Conservation (phyloP, 2,113 vertebrate genomes). For the Cardinalis cardinalis region DNA sequence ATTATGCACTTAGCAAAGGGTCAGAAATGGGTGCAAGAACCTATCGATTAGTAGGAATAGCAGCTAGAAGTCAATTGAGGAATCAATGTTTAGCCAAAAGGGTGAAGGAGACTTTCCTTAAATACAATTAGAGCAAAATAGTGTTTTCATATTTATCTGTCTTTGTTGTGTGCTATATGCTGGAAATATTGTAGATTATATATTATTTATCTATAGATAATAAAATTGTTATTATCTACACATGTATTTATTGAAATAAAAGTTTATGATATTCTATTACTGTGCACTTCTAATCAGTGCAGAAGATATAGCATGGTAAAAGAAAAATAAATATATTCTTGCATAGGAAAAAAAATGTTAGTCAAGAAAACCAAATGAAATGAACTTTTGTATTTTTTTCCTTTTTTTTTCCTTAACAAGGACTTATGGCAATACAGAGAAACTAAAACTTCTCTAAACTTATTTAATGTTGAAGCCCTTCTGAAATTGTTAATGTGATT, state of each 20-base stretch:
- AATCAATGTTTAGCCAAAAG: background rate
- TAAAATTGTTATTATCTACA: background rate
- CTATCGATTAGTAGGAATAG: background rate
- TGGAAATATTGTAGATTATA: background rate
- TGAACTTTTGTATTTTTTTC: background rate
- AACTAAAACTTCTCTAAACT: slow-evolving; percentile 18
- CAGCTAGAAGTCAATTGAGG: background rate
- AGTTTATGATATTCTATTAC: background rate
- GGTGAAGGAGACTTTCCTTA: background rate
- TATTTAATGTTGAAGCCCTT: background rate
- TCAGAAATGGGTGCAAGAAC: background rate
- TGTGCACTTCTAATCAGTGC: background rate
- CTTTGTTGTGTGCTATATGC: background rate
- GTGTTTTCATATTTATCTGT: background rate
- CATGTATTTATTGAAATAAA: background rate
- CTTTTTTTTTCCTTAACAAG: background rate
- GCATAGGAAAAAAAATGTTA: background rate
- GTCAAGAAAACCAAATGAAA: background rate
- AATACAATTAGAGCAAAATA: background rate
- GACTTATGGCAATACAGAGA: background rate
- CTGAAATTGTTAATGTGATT: slow-evolving; percentile 12
- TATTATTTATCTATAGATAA: background rate
- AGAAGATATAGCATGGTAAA: background rate
- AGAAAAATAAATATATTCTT: background rate
- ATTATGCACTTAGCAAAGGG: background rate